Evolutionary conservation across 2,113 vertebrate species (phyloP), one percentile per base, ranked within the genome.

Genomic region (Polypterus bichir): DNA sequence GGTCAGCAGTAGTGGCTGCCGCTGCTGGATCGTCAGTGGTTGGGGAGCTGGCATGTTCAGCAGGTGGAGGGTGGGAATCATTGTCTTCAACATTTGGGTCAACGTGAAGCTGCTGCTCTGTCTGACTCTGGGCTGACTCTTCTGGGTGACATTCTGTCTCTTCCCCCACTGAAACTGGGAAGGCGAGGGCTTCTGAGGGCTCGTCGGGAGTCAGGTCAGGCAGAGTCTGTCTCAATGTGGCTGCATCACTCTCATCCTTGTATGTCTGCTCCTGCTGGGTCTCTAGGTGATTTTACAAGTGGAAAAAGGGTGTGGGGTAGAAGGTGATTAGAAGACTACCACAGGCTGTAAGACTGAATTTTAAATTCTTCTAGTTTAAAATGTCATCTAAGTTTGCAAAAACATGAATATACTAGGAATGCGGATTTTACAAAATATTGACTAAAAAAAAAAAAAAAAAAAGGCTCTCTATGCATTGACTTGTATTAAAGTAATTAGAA

Each of bases 191-290:
- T 68, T 94, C 94, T 2, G 85, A 92, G 79, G 90, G 87, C 78
- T 97, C 93, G 2, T 96, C 92, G 0, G 92, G 92, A 77, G 93
- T 91, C 74, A 93, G 82, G 78, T 97, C 94, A 11, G 94, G 92
- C 74, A 92, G 90, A 77, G 92, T 92, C 68, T 92, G 94, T 89
- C 91, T 89, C 76, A 93, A 85, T 73, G 92, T 91, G 86, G 92
- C 85, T 54, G 91, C 84, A 0, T 92, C 92, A 60, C 91, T 94
- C 77, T 93, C 89, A 7, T 95, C 92, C 77, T 82, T 88, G 70
- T 68, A 81, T 7, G 79, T 77, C 55, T 76, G 86, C 7, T 93
- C 91, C 61, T 75, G 88, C 59, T 74, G 79, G 64, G 78, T 79
- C 73, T 92, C 94, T 97, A 70, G 49, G 49, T 64, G 75, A 56